phyloP scores from a whole-genome alignment of 2,888 invertebrate genomes.

The Heliconius aoede region DNA sequence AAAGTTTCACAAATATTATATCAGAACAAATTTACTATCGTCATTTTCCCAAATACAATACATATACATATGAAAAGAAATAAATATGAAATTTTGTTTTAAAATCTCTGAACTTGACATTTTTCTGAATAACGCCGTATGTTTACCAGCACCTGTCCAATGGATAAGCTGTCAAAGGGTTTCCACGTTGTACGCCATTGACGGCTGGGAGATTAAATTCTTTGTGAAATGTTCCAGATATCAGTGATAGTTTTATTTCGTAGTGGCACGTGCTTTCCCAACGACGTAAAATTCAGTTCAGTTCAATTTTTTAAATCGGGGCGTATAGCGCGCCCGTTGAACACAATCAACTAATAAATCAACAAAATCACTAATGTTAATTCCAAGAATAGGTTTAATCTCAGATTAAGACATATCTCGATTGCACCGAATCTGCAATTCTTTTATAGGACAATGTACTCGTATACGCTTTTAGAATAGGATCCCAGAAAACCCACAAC shows the following conservation, averaged over 20 bases:
- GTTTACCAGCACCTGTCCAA: constrained; percentile 10
- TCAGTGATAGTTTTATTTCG: neutral
- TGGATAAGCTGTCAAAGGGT: constrained; percentile 22
- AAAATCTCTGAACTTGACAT: constrained; percentile 13
- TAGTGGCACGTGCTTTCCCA: neutral
- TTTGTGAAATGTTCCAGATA: constrained; percentile 3
- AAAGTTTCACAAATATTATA: too few species aligned
- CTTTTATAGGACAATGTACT: too few species aligned
- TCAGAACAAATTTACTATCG: too few species aligned
- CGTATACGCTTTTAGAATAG: too few species aligned
- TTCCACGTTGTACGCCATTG: constrained; percentile 11
- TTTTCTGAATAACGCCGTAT: neutral
- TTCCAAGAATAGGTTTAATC: too few species aligned
- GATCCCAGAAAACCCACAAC: too few species aligned
- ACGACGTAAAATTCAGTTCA: neutral
- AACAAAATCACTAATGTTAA: too few species aligned
- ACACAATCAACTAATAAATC: too few species aligned
- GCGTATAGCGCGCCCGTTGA: neutral
- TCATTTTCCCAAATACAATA: neutral
- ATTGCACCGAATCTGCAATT: too few species aligned
- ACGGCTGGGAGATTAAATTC: constrained; percentile 15
- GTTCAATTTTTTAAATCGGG: too few species aligned
- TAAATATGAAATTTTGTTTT: neutral
- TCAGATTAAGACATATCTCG: too few species aligned
- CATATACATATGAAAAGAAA: neutral